Evolutionary conservation across 1,140 invertebrate species (phyloP), one percentile per base, ranked within the genome.

Genomic region (Hyles vespertilio): DNA sequence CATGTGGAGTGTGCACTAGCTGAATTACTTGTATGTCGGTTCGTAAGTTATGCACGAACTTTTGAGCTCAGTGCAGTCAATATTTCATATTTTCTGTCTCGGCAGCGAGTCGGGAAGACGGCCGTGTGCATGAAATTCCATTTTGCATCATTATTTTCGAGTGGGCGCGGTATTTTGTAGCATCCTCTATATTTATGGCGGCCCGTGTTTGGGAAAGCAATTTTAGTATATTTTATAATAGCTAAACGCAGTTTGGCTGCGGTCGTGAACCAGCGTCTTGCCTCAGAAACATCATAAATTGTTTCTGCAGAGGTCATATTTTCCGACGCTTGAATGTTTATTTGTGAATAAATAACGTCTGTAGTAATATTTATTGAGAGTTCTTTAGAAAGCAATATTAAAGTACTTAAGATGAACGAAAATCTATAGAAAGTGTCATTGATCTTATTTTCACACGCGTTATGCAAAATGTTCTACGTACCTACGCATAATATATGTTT

Each of bases 81-180:
- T 71, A 68, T 71, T 68, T 66, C 61, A 65, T 56, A 71, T 71
- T 68, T 61, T 59, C 63, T 52, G 51, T 62, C 60, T 56, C 56
- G 58, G 51, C 34, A 56, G 32, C 11, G 45, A 44, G 11, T 49
- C 51, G 33, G 44, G 53, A 59, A 60, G 54, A 56, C 46, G 11
- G 56, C 49, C 49, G 53, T 52, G 62, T 58, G 65, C 67, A 65
- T 63, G 61, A 76, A 73, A 72, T 77, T 68, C 69, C 62, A 79
- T 79, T 77, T 73, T 65, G 65, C 72, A 67, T 79, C 74, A 79
- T 79, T 79, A 79, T 79, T 77, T 77, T 75, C 70, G 58, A 77
- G 77, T 75, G 69, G 72, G 62, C 52, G 63, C 60, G 63, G 66
- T 57, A 68, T 71, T 71, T 63, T 58, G 58, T 58, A 65, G 58